Percentiles rank a stretch among this genome's conserved stretches.
These are phyloP conservation scores for Ligdia adustata DNA, from an alignment of 2,888 invertebrate genomes.

Conservation along the genomic window DNA sequence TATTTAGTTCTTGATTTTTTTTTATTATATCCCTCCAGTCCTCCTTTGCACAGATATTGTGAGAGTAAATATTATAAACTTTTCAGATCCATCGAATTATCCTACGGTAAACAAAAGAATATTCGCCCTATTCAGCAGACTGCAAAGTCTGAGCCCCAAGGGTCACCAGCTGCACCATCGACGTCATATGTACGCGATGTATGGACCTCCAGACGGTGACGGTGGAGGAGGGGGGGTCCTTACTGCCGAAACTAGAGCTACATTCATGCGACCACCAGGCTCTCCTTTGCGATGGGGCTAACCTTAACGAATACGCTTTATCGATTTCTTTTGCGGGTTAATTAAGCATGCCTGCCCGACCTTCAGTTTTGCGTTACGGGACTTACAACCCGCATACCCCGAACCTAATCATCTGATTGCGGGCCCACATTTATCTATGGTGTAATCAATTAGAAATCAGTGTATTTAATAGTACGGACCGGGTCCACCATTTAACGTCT, in stretches of 20 bases:
- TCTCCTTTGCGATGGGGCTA: conserved; percentile 78
- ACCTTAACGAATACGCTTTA: conserved; percentile 14
- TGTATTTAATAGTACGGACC: no score
- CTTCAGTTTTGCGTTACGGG: no score
- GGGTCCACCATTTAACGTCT: no score
- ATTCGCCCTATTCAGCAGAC: conserved; percentile 75
- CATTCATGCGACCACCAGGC: conserved; percentile 73
- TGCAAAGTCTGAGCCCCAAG: conserved; percentile 71
- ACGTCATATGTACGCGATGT: conserved; percentile 69
- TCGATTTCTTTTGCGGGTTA: conserved; percentile 7
- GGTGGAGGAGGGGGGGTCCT: conserved; percentile 54
- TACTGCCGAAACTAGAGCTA: conserved; percentile 71
- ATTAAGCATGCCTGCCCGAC: no score
- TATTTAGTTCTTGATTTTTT: no score
- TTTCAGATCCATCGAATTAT: conserved; percentile 54
- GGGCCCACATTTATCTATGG: no score
- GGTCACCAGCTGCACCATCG: conserved; percentile 74
- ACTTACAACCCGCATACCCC: no score
- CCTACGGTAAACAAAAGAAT: conserved; percentile 67
- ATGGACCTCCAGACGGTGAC: conserved; percentile 64
- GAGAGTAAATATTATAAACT: no score
- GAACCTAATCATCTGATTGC: no score
- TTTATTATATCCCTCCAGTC: no score
- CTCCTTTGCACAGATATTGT: no score
- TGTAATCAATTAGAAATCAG: no score